phyloP scores from a whole-genome alignment of 2,113 vertebrate species.

The Psittacara wagleri region DNA sequence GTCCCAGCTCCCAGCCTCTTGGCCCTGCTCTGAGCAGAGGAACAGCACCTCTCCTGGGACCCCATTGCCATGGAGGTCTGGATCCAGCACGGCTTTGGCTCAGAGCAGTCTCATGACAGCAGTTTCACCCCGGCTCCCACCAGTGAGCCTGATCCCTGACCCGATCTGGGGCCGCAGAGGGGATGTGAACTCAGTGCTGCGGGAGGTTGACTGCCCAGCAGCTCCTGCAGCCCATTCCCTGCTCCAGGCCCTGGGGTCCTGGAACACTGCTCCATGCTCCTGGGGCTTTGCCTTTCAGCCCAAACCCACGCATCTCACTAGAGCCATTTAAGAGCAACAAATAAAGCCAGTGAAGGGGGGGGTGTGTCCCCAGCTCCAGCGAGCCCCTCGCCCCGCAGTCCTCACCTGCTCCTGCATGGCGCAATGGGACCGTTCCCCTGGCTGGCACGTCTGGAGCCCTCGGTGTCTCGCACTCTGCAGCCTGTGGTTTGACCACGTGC shows the following conservation, averaged over 20 bases:
- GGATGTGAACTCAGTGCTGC: neutral
- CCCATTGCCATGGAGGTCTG: neutral
- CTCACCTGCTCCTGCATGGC: conserved; percentile 27
- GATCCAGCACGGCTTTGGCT: neutral
- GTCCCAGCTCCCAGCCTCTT: neutral
- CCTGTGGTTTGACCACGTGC: conserved; percentile 19
- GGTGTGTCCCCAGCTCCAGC: accelerated
- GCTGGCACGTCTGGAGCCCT: accelerated
- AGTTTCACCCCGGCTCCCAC: accelerated
- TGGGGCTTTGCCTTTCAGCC: neutral
- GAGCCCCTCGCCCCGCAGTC: accelerated
- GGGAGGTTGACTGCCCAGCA: neutral
- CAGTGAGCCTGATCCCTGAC: accelerated
- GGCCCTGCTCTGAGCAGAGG: accelerated
- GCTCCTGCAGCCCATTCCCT: neutral
- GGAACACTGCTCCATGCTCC: neutral
- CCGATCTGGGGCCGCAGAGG: accelerated
- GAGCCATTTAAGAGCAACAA: neutral
- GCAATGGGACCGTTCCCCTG: neutral
- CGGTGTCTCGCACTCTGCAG: accelerated
- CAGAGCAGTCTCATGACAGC: neutral
- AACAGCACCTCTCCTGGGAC: neutral
- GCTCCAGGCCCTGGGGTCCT: accelerated
- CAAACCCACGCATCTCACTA: neutral
- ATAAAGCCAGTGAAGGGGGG: neutral